phyloP scores from a whole-genome alignment of 2,113 vertebrate species.

The Solea senegalensis region DNA sequence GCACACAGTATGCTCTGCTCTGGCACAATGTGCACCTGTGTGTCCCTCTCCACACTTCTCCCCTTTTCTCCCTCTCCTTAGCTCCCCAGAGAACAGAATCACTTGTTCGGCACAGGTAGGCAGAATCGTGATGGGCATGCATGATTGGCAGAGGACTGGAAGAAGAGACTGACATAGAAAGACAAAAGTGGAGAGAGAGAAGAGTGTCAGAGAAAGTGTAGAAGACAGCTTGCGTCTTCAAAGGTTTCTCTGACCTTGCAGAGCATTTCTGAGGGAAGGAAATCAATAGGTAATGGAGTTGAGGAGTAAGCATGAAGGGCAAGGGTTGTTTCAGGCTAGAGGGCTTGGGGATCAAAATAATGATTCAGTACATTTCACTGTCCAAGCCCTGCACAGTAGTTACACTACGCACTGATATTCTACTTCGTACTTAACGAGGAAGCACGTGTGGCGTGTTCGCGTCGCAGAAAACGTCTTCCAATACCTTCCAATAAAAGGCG shows the following conservation, averaged over 20 bases:
- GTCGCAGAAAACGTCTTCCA: slow-evolving; percentile 20
- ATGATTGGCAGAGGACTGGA: slow-evolving; percentile 51
- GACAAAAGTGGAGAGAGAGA: slow-evolving; percentile 29
- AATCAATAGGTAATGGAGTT: slow-evolving; percentile 80
- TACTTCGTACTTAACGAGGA: slow-evolving; percentile 12
- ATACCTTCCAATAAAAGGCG: slow-evolving; percentile 9
- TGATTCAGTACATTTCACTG: slow-evolving; percentile 51
- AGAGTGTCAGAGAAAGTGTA: slow-evolving; percentile 11
- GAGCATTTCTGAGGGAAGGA: slow-evolving; percentile 62
- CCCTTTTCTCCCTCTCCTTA: slow-evolving; percentile 19
- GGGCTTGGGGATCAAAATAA: slow-evolving; percentile 56
- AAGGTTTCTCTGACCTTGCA: slow-evolving; percentile 72
- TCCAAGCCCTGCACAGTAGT: slow-evolving; percentile 14
- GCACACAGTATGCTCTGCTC: slow-evolving; percentile 24
- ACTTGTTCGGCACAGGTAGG: slow-evolving; percentile 53
- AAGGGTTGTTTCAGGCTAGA: slow-evolving; percentile 42
- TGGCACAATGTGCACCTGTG: slow-evolving; percentile 13
- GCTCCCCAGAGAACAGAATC: slow-evolving; percentile 49
- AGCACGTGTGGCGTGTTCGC: neutral
- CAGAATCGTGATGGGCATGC: slow-evolving; percentile 48
- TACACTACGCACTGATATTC: slow-evolving; percentile 4
- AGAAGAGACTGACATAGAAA: slow-evolving; percentile 40
- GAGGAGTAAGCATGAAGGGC: slow-evolving; percentile 64
- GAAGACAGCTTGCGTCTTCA: slow-evolving; percentile 61
- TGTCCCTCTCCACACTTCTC: slow-evolving; percentile 27